Base-by-base conservation (phyloP, 2,888 invertebrate genomes). In the Hypercompe scribonia region DNA sequence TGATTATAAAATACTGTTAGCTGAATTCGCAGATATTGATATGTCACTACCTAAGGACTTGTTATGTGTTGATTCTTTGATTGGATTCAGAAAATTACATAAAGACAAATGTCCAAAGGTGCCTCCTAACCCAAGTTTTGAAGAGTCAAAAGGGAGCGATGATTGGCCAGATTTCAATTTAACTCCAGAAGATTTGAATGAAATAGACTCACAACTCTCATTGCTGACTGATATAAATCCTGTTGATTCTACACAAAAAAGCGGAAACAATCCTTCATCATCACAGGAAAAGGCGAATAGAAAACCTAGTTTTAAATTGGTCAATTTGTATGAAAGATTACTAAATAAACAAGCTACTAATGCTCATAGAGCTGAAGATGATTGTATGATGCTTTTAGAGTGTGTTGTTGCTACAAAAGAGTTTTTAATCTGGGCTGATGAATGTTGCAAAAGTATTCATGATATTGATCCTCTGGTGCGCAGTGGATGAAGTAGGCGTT, bases 291-390 rank as follows among this genome's bases (percentile, higher is more conserved):
- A 42, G 72, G 31, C 54, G 50, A 66, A 73, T n/a, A n/a, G n/a
- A n/a, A n/a, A n/a, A n/a, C n/a, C n/a, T n/a, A n/a, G n/a, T n/a
- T n/a, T n/a, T n/a, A 96, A 94, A 82, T 90, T 97, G 58, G 76
- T 76, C 2, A 95, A 94, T 73, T 86, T 97, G 54, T 97, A 96
- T 86, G 90, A 95, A 78, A 94, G 96, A 68, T 88, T 97, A 34
- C 92, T 96, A 65, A 92, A 92, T 4, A 93, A 91, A 72, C 85
- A 94, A 24, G 92, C 96, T 0, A 66, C 83, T 5, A 89, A 94
- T 84, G 92, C 96, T 0, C 98, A 98, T 87, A 94, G 96, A 79
- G 97, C 98, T 2, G 98, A 98, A 90, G 96, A n/a, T n/a, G n/a
- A n/a, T n/a, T n/a, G n/a, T n/a, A n/a, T n/a, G n/a, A n/a, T n/a